Evolutionary conservation across 1,140 invertebrate species (phyloP).

Genomic region (Pogonognathellus flavescens): DNA sequence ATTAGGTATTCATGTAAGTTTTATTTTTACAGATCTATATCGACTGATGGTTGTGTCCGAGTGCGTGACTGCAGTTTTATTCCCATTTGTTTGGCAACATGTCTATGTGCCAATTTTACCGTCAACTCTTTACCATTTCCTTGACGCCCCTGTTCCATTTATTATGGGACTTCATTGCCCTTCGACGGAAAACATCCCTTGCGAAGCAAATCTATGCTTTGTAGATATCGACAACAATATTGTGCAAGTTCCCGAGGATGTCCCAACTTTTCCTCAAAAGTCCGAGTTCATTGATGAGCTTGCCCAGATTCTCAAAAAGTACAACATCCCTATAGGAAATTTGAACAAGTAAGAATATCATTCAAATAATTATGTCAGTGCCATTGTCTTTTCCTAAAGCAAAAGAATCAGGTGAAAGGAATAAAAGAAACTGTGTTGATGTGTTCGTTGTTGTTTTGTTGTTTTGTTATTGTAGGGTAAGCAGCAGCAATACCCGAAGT

Average conservation of each 20-base stretch:
- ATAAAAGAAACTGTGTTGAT: no score
- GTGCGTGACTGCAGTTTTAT: constrained; percentile 88
- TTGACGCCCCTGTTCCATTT: constrained; percentile 99
- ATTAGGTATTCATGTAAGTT: neutral
- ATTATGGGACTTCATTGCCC: constrained; percentile 89
- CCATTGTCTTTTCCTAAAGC: no score
- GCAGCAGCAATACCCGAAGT: constrained; percentile 60
- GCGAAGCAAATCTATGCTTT: constrained; percentile 90
- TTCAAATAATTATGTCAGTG: no score
- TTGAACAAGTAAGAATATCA: constrained; percentile 65
- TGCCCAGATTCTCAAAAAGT: constrained; percentile 82
- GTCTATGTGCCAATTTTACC: constrained; percentile 99
- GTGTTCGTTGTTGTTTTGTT: no score
- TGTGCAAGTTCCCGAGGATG: constrained; percentile 94
- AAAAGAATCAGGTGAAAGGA: no score
- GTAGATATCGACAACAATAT: constrained; percentile 94
- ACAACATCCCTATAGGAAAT: constrained; percentile 72
- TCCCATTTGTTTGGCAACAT: constrained; percentile 98
- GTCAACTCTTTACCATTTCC: constrained; percentile 93
- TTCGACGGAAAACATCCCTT: constrained; percentile 73
- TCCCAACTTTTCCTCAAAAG: constrained; percentile 92
- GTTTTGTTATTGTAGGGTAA: constrained; percentile 54
- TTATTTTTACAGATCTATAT: constrained; percentile 82
- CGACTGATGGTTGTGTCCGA: constrained; percentile 97
- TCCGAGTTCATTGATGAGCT: constrained; percentile 89